These are phyloP conservation scores for Hermatobates lingyangjiaoensis DNA, from an alignment of 1,140 invertebrate genomes.

Conservation along the genomic window DNA sequence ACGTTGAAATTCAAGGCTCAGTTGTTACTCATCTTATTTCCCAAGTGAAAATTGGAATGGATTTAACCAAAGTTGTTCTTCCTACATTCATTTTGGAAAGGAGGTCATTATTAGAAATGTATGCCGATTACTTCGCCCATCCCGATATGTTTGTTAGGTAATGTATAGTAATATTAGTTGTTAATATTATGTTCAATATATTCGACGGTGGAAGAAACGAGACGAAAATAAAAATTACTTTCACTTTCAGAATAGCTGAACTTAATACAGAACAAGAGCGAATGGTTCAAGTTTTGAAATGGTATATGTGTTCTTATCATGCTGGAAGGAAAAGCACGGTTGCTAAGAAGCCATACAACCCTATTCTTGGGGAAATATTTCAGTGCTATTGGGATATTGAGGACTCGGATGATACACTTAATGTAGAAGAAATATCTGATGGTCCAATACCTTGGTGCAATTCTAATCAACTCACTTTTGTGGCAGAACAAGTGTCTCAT, in stretches of 20 bases:
- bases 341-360: conserved; percentile 95
- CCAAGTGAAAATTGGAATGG: conserved; percentile 96
- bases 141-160: conserved; percentile 89
- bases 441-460: conserved; percentile 68
- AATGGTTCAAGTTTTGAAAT: conserved; percentile 80
- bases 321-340: conserved; percentile 85
- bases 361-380: conserved; percentile 87
- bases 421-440: conserved; percentile 32
- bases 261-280: conserved; percentile 62
- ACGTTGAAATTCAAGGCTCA: conserved; percentile 80
- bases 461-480: conserved; percentile 63
- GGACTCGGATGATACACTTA: not conserved
- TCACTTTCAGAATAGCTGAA: conserved; percentile 53
- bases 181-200: no score
- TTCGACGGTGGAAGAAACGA: no score
- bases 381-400: conserved; percentile 65
- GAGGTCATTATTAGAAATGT: conserved; percentile 89
- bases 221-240: no score
- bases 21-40: conserved; percentile 86
- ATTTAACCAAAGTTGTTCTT: conserved; percentile 89
- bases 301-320: conserved; percentile 95
- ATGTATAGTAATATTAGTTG: conserved; percentile 12
- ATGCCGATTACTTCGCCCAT: conserved; percentile 95
- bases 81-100: conserved; percentile 94
- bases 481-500: conserved; percentile 97